Evolutionary conservation across 2,888 invertebrate species (phyloP), one percentile per base, ranked within the genome.

Genomic region (Heliconius erato): DNA sequence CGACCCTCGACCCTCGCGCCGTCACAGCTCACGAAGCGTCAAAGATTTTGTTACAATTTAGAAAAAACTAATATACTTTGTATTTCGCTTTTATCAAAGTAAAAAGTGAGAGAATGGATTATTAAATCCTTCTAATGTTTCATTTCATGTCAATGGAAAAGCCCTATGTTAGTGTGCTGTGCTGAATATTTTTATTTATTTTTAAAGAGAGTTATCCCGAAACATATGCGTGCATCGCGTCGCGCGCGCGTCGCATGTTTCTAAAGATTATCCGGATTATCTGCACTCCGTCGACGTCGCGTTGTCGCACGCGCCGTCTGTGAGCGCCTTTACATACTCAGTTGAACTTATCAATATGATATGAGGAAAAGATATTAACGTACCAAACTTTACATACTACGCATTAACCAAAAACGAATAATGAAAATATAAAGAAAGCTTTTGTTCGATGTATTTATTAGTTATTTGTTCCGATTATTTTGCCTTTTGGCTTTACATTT

Each of bases 261-360:
- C 77, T 44, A 23, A 35, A 76, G 82, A 80, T 82, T 19, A 82
- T 82, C 82, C 77, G 80, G 82, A 82, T 82, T 72, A 82, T 82
- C 82, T 32, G 81, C 63, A 69, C 69, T 49, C 32, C 49, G 79
- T 44, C 44, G 59, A 14, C 68, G 76, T 71, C 49, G 69, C 82
- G 69, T 54, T 76, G 74, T 82, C 32, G 63, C 79, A 79, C 68
- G 74, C 59, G 79, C 68, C 32, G 82, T 69, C 79, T 76, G 74
- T 32, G 76, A 82, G 69, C 79, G 82, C 65, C 82, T 82, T 79
- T 82, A 82, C 76, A 79, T 82, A 79, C 68, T 76, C 35, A 79
- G 65, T 71, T 69, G 81, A 59, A 28, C 69, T n/a, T 71, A 83
- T 83, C 78, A 77, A 65, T 72, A 71, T 71, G 19, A 76, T 59